Base-by-base conservation (phyloP, 53 echinoderm and acorn worm species). In the Temnopleurus reevesii region DNA sequence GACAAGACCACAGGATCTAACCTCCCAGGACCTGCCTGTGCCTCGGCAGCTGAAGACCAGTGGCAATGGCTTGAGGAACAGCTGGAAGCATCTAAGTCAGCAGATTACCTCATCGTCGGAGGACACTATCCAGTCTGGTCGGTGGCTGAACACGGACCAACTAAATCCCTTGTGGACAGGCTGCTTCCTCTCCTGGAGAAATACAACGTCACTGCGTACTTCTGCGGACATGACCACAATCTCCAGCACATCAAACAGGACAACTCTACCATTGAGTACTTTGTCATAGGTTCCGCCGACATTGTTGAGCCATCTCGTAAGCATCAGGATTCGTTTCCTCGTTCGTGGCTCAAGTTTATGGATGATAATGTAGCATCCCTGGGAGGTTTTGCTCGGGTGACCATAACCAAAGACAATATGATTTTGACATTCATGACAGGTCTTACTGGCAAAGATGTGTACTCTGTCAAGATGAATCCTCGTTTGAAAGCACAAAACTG, bases 121-220 rank as follows among this genome's bases (percentile, higher is more conserved):
- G 97, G 97, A 47, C 97, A 97, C 64, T 97, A 91, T 38, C 97
- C 97, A 0, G 97, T 97, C 27, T 97, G 97, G 97, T 97, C 97
- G 3, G 85, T 97, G 8, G 97, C 95, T 9, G 95, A 97, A 45
- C 97, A 97, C 86, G 97, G 97, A 24, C 97, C 97, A 8, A 97
- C 97, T 3, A 17, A 51, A 9, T 17, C 46, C 71, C 93, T 97
- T 18, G 97, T 97, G 26, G 46, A 66, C 46, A 64, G 56, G 44
- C 81, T 97, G 76, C 79, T 83, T 17, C 97, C 97, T 18, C 45
- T 95, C 29, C 89, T 97, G 26, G 90, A 89, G 76, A 92, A 95
- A 85, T 95, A 97, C 89, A 90, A 90, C 24, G 97, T 94, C 60
- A 95, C 87, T 30, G 92, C 97, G 8, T 97, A 97, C 59, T 92